Percentiles rank a stretch among this genome's conserved stretches.
These are phyloP conservation scores for Tricholauxania praeusta DNA, from an alignment of 2,888 invertebrate genomes.

Conservation along the genomic window DNA sequence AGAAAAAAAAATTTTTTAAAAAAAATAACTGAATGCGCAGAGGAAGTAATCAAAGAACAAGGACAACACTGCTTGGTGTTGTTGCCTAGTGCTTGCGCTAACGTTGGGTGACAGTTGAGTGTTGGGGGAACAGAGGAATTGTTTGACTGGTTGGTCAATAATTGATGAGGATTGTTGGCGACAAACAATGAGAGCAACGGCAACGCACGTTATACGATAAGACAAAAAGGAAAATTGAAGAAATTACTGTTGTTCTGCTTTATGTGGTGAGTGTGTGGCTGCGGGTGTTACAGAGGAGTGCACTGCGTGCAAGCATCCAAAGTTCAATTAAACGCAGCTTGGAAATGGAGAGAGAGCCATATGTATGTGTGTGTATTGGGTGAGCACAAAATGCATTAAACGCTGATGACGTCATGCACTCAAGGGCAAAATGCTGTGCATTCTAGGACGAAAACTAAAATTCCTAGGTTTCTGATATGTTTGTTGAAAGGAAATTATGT, in stretches of 20 bases:
- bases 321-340: conserved; percentile 22
- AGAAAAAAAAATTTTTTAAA: background rate
- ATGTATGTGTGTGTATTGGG: no score
- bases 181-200: background rate
- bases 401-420: conserved; percentile 18
- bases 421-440: no score
- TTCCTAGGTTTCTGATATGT: no score
- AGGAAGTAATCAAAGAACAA: conserved; percentile 22
- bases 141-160: conserved; percentile 28
- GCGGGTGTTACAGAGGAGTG: no score
- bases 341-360: background rate
- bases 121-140: background rate
- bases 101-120: background rate
- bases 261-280: no score
- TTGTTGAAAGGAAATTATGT: no score
- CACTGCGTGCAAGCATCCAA: no score
- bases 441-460: no score
- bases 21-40: background rate
- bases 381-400: background rate
- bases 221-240: background rate
- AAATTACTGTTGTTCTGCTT: no score
- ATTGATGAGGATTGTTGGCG: conserved; percentile 29
- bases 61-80: conserved; percentile 2
- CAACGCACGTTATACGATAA: background rate
- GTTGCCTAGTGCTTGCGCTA: background rate